Conservation (phyloP, 2,888 invertebrate species). For the Limenitis camilla region DNA sequence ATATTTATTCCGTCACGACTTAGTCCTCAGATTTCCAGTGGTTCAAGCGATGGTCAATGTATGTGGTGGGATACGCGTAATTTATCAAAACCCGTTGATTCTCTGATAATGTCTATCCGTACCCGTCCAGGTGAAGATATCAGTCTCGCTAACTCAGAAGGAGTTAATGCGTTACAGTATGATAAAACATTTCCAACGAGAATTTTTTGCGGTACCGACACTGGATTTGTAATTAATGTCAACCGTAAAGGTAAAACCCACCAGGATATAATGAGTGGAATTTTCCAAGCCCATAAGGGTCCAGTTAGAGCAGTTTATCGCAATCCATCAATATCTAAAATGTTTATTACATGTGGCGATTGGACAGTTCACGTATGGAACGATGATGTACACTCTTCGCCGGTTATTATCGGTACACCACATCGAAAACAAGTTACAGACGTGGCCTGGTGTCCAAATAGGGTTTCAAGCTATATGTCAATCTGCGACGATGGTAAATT, state of each 20-base stretch:
- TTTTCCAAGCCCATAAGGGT: conserved; percentile 73
- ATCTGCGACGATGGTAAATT: conserved; percentile 76
- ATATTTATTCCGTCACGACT: conserved; percentile 73
- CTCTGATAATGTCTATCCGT: conserved; percentile 74
- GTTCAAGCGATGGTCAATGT: conserved; percentile 76
- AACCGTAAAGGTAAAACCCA: conserved; percentile 79
- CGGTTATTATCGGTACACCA: conserved; percentile 40
- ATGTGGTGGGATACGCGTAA: conserved; percentile 81
- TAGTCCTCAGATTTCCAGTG: conserved; percentile 75
- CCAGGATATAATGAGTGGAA: conserved; percentile 72
- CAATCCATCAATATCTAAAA: conserved; percentile 78
- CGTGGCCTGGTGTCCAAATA: conserved; percentile 43
- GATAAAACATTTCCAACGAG: conserved; percentile 79
- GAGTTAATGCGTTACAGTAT: conserved; percentile 77
- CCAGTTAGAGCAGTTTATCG: conserved; percentile 77
- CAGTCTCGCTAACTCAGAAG: conserved; percentile 69
- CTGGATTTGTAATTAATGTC: conserved; percentile 68
- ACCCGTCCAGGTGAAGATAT: conserved; percentile 53
- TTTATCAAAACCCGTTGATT: conserved; percentile 72
- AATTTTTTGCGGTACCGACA: conserved; percentile 51
- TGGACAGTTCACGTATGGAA: conserved; percentile 79
- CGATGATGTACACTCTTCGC: conserved; percentile 73
- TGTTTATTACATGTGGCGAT: conserved; percentile 80
- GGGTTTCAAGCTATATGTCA: conserved; percentile 53
- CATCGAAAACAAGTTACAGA: conserved; percentile 39